Percentiles rank a stretch among this genome's conserved stretches.
These are phyloP conservation scores for Lacerta viridis DNA, from an alignment of 2,797 vertebrate genomes.

Conservation along the genomic window DNA sequence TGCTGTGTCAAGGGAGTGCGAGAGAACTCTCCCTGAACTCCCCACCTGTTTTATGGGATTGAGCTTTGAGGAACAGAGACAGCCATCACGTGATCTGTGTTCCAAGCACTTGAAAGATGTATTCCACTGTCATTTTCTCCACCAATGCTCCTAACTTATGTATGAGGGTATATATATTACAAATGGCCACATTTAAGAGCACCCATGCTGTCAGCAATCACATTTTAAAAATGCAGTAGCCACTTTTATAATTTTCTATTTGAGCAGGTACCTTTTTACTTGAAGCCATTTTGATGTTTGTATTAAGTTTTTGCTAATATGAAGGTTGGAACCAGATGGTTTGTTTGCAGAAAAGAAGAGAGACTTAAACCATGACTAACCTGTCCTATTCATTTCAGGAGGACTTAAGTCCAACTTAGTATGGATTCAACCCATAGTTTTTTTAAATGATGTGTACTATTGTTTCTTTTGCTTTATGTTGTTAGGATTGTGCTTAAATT, in stretches of 20 bases:
- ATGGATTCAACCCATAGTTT: no score
- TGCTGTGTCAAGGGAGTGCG: not conserved
- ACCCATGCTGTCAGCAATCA: not conserved
- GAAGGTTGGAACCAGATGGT: no score
- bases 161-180: not conserved
- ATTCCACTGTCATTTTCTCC: not conserved
- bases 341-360: no score
- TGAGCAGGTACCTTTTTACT: not conserved
- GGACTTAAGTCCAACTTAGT: no score
- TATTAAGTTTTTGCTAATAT: no score
- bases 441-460: no score
- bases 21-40: constrained; percentile 13
- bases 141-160: not conserved
- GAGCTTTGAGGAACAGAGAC: constrained; percentile 2
- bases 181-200: not conserved
- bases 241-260: not conserved
- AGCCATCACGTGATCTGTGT: not conserved
- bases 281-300: no score
- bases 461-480: no score
- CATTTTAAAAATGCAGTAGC: not conserved
- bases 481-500: no score
- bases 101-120: not conserved
- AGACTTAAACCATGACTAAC: no score
- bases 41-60: not conserved
- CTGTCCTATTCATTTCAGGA: no score